Evolutionary conservation across 2,888 invertebrate species (phyloP).

Genomic region (Drosophila buzzatii): DNA sequence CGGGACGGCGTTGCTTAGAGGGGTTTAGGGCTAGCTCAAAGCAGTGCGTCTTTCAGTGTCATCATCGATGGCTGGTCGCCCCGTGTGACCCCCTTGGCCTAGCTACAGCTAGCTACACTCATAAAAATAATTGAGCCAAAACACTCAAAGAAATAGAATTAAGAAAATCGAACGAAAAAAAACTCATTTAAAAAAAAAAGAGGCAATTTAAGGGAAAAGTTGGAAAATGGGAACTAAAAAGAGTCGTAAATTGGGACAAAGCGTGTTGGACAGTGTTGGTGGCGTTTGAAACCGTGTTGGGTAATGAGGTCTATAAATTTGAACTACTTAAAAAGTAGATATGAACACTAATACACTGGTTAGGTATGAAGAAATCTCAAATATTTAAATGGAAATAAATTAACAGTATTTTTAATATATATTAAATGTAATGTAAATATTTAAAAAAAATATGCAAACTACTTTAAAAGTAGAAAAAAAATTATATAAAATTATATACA

Average conservation of each 20-base stretch:
- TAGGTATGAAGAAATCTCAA: no score
- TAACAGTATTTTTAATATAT: not conserved
- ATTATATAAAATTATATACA: no score
- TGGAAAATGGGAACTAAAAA: not conserved
- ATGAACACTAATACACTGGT: no score
- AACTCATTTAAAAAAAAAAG: constrained; percentile 10
- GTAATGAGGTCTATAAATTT: not conserved
- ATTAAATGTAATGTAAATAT: no score
- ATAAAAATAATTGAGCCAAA: constrained; percentile 45
- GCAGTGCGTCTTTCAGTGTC: constrained; percentile 60
- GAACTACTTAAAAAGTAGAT: not conserved
- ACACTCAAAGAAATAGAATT: constrained; percentile 3
- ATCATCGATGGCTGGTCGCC: constrained; percentile 51
- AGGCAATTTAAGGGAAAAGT: constrained; percentile 5
- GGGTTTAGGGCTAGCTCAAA: constrained; percentile 17
- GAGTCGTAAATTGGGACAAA: no score
- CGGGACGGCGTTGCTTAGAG: not conserved
- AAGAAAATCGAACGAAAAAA: constrained; percentile 4
- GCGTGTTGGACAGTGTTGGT: no score
- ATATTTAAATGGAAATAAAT: not conserved
- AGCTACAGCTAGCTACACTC: constrained; percentile 40
- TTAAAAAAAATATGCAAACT: no score
- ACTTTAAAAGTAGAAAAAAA: no score
- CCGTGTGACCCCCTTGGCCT: constrained; percentile 29
- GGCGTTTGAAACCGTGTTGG: no score